These are phyloP conservation scores for Anneissia japonica DNA, from an alignment of 35 echinoderm and acorn worm genomes.

Conservation along the genomic window DNA sequence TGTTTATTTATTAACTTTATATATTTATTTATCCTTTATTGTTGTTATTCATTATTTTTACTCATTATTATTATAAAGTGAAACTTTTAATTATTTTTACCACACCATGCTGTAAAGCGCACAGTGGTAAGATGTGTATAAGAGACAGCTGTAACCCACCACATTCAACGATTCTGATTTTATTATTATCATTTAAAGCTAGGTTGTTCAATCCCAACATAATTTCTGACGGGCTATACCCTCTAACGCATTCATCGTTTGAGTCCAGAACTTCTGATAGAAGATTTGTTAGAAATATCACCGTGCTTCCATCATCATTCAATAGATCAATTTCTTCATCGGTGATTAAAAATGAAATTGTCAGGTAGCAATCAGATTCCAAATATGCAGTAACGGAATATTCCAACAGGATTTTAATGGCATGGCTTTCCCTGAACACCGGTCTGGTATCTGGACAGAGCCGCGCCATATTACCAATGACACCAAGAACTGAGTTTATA, in stretches of 20 bases:
- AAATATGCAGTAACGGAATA: slow-evolving; percentile 32
- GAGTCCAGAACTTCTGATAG: slow-evolving; percentile 48
- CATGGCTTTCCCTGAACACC: slow-evolving; percentile 15
- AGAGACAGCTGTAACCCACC: slow-evolving; percentile 36
- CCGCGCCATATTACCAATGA: slow-evolving; percentile 58
- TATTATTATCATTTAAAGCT: slow-evolving; percentile 79
- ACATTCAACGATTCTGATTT: slow-evolving; percentile 65
- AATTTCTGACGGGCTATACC: slow-evolving; percentile 64
- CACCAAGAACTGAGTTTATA: slow-evolving; percentile 56
- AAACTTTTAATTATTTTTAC: too few relatives aligned
- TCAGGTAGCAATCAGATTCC: slow-evolving; percentile 49
- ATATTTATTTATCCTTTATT: too few relatives aligned
- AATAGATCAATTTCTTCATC: slow-evolving; percentile 62
- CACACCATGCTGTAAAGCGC: too few relatives aligned
- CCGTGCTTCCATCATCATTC: slow-evolving; percentile 29
- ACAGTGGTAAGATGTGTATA: too few relatives aligned
- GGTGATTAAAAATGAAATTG: slow-evolving; percentile 57
- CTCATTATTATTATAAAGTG: too few relatives aligned
- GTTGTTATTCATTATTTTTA: too few relatives aligned
- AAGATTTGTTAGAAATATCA: slow-evolving; percentile 58
- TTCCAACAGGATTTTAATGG: slow-evolving; percentile 27
- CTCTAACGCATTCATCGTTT: slow-evolving; percentile 55
- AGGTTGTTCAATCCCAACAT: slow-evolving; percentile 73
- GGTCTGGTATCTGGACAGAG: slow-evolving; percentile 17
- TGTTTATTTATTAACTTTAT: too few relatives aligned